Evolutionary conservation across 35 echinoderm and acorn worm genomes (phyloP).

Genomic region (Diadema setosum): DNA sequence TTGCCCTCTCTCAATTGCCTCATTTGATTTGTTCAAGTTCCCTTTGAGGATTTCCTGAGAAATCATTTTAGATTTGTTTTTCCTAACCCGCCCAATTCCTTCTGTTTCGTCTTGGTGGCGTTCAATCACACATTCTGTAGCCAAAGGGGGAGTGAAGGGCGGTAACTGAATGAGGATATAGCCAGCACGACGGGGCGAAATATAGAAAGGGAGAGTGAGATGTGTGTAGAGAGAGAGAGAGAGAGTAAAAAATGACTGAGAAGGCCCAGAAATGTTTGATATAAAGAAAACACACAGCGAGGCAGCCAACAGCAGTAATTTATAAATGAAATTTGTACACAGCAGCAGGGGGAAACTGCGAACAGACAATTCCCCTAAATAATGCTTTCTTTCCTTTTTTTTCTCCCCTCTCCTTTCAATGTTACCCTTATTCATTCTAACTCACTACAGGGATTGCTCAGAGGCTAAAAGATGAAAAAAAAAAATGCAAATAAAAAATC

Average conservation of each 20-base stretch:
- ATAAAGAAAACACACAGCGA: background rate
- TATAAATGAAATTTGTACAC: conserved; percentile 5
- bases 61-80: background rate
- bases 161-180: background rate
- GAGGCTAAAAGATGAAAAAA: too few species aligned
- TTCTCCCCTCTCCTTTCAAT: too few species aligned
- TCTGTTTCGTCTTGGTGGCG: background rate
- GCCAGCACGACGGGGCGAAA: too few species aligned
- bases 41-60: background rate
- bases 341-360: too few species aligned
- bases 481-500: too few species aligned
- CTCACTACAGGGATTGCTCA: too few species aligned
- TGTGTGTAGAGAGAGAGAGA: too few species aligned
- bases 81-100: too few species aligned
- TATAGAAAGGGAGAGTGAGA: too few species aligned
- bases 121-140: conserved; percentile 6
- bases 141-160: background rate
- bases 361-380: too few species aligned
- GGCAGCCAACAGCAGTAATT: background rate
- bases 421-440: too few species aligned
- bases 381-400: background rate
- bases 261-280: background rate
- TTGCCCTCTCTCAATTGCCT: conserved; percentile 3
- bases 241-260: too few species aligned
- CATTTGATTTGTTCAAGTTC: background rate